Evolutionary conservation across 2,888 invertebrate species (phyloP), one percentile per base, ranked within the genome.

Genomic region (Volucella inflata): DNA sequence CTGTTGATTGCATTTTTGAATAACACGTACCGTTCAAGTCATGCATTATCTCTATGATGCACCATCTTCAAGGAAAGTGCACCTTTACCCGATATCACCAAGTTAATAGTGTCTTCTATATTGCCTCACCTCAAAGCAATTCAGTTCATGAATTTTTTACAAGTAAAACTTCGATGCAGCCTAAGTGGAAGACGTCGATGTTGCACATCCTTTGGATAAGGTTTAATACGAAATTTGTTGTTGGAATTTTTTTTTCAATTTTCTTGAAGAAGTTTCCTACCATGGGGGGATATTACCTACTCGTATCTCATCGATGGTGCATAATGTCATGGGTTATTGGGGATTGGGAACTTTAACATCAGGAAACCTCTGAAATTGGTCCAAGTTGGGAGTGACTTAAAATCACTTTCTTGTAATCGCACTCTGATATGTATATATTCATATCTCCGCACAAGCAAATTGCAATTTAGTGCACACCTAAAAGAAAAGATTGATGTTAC

Each of bases 121-220:
- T 55, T 68, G 55, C 62, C 48, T 80, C 68, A 55, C 62, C 75
- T 68, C 62, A 68, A 75, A 80, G 80, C 68, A 75, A 80, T 68
- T 57, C 80, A 21, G 55, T 50, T 80, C 68, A 75, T 80, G 80
- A 48, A 80, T 80, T 75, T 75, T 75, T 75, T 57, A 75, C 62
- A 62, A 30, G 46, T n/a, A 53, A 48, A 74, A 60, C 67, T 74
- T 74, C 51, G 53, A 74, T 74, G 53, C 60, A 60, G 40, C 38
- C 17, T n/a, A 16, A 51, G 40, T 50, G 65, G 51, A 17, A 44
- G n/a, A 59, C 6, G 30, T 6, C 30, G 30, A 30, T 30, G 30
- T 30, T 6, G 6, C 0, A 30, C 10, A 46, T 46, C 9, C 40
- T 14, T 8, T 36, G 8, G 8, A 30, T 30, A 30, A 36, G n/a